phyloP scores from a whole-genome alignment of 2,888 invertebrate genomes.

The Priocnemis perturbator region DNA sequence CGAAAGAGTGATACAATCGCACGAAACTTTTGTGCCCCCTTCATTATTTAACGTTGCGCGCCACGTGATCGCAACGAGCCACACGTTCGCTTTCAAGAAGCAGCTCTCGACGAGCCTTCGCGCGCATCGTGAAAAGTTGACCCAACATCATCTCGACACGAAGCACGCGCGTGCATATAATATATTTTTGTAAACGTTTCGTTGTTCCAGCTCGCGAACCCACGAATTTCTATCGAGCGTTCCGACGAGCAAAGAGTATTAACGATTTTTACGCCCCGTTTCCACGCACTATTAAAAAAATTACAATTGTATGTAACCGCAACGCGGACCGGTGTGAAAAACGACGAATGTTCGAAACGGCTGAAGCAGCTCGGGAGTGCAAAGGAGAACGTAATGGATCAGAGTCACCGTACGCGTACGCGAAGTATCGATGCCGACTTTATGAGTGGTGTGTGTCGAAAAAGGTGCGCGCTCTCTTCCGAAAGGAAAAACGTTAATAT shows the following conservation, averaged over 20 bases:
- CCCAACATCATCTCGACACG: no score
- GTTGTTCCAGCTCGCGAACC: background rate
- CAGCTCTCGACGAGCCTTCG: no score
- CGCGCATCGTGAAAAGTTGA: no score
- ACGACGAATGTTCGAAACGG: no score
- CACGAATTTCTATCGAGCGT: background rate
- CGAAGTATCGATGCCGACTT: no score
- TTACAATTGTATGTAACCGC: background rate
- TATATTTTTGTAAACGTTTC: conserved; percentile 10
- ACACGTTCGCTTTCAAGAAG: background rate
- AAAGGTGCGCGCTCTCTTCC: no score
- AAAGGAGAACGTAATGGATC: no score
- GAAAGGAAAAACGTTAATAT: background rate
- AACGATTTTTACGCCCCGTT: conserved; percentile 1
- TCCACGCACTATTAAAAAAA: background rate
- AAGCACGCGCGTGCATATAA: background rate
- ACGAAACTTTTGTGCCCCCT: background rate
- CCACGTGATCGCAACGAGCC: background rate
- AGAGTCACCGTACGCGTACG: no score
- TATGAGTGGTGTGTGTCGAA: no score
- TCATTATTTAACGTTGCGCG: no score
- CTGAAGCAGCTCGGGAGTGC: no score
- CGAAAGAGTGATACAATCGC: background rate
- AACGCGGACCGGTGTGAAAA: background rate
- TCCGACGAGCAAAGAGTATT: background rate